phyloP scores from a whole-genome alignment of 2,113 vertebrate species.

The Pluvianellus socialis region DNA sequence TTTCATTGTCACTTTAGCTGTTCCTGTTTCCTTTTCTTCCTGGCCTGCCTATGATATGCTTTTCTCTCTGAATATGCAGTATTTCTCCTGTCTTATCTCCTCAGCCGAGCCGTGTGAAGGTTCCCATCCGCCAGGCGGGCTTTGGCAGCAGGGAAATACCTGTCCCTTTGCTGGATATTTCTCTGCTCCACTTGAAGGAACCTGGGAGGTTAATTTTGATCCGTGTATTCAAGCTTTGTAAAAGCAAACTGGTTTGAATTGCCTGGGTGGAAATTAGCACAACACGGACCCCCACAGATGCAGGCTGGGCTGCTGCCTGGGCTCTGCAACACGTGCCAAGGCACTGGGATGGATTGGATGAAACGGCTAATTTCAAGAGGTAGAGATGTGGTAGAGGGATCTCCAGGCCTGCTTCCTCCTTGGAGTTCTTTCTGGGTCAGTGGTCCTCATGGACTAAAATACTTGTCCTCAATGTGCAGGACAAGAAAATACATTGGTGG shows the following conservation, averaged over 20 bases:
- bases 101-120: not conserved
- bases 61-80: not conserved
- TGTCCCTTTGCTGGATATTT: not conserved
- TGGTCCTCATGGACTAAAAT: not conserved
- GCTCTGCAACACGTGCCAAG: rapidly evolving
- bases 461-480: not conserved
- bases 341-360: not conserved
- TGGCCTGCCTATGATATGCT: not conserved
- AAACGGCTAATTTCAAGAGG: not conserved
- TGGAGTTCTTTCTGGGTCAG: not conserved
- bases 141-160: not conserved
- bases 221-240: not conserved
- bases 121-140: not conserved
- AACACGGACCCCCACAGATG: rapidly evolving
- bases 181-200: not conserved
- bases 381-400: not conserved
- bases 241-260: not conserved
- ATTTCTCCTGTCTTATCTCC: not conserved
- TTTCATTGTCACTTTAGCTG: not conserved
- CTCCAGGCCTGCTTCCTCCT: not conserved
- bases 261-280: not conserved
- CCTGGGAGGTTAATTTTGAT: not conserved
- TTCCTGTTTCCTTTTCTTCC: not conserved
- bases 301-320: not conserved
- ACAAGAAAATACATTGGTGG: not conserved